Evolutionary conservation across 1,140 invertebrate species (phyloP).

Genomic region (Pseudomyrmex pallidus): DNA sequence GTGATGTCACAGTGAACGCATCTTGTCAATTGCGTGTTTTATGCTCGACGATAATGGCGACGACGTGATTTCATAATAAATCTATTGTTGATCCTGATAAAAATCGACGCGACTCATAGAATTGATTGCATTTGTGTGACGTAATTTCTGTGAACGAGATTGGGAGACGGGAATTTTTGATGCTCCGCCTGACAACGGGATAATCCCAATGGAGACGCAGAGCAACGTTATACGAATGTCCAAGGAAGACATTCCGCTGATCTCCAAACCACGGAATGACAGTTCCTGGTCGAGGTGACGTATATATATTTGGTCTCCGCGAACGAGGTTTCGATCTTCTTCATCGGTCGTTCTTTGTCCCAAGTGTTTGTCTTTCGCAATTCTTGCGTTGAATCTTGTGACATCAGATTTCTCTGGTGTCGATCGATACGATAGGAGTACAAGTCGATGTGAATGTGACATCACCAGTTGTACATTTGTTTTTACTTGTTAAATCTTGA

Average conservation of each 20-base stretch:
- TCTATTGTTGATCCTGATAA: slow-evolving; percentile 17
- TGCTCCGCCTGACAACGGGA: slow-evolving; percentile 28
- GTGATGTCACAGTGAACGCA: background rate
- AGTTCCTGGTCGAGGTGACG: slow-evolving; percentile 86
- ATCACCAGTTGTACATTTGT: background rate
- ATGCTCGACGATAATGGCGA: background rate
- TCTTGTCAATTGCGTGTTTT: slow-evolving; percentile 46
- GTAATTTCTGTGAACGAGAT: background rate
- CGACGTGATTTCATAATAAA: slow-evolving; percentile 61
- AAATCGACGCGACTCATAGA: slow-evolving; percentile 12
- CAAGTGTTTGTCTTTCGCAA: background rate
- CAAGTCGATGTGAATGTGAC: background rate
- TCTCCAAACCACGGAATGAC: slow-evolving; percentile 86
- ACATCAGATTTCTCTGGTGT: background rate
- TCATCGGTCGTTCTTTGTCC: background rate
- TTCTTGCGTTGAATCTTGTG: too few species aligned
- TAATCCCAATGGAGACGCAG: slow-evolving; percentile 85
- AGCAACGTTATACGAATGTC: slow-evolving; percentile 85
- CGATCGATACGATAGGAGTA: background rate
- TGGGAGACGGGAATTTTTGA: slow-evolving; percentile 1
- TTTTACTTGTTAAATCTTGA: background rate
- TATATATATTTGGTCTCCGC: slow-evolving; percentile 65
- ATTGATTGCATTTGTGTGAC: slow-evolving; percentile 6
- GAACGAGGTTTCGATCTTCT: slow-evolving; percentile 8
- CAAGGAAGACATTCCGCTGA: slow-evolving; percentile 88